Evolutionary conservation across 2,888 invertebrate genomes (phyloP).

Genomic region (Cerastis leucographa): DNA sequence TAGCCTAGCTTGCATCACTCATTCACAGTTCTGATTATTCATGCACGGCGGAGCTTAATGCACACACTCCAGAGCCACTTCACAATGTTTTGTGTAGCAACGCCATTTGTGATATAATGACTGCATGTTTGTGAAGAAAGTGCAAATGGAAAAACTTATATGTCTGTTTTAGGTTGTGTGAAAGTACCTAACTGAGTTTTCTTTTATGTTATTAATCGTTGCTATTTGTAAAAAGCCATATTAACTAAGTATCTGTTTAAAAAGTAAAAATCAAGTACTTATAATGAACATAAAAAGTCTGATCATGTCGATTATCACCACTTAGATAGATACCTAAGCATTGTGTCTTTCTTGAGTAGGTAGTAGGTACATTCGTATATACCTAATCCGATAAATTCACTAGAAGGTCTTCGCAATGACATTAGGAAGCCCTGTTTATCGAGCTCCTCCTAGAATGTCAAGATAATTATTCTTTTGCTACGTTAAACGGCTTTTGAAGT

Average conservation of each 20-base stretch:
- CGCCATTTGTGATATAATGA: conserved; percentile 39
- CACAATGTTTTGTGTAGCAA: conserved; percentile 49
- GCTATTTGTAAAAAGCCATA: not conserved
- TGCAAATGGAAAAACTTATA: conserved; percentile 16
- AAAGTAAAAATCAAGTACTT: not conserved
- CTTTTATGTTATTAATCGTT: conserved; percentile 8
- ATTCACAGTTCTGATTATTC: conserved; percentile 56
- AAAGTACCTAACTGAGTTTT: conserved; percentile 5
- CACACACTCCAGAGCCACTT: conserved; percentile 36
- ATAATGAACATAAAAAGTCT: not conserved
- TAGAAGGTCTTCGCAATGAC: conserved; percentile 54
- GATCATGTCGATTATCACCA: not conserved
- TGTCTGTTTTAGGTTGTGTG: conserved; percentile 15
- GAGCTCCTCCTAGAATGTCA: conserved; percentile 34
- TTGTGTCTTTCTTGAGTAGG: conserved; percentile 13
- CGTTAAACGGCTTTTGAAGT: conserved; percentile 28
- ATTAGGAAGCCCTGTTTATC: conserved; percentile 37
- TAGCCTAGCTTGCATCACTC: conserved; percentile 53
- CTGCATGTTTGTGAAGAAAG: conserved; percentile 42
- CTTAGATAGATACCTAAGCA: conserved; percentile 10
- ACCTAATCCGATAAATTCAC: conserved; percentile 51
- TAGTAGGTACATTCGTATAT: conserved; percentile 6
- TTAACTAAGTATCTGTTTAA: not conserved
- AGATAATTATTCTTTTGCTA: conserved; percentile 46
- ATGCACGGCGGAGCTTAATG: conserved; percentile 49